Percentiles rank a stretch among this genome's conserved stretches.
Conservation (phyloP, 2,888 invertebrate species). For the Ochropleura plecta region DNA sequence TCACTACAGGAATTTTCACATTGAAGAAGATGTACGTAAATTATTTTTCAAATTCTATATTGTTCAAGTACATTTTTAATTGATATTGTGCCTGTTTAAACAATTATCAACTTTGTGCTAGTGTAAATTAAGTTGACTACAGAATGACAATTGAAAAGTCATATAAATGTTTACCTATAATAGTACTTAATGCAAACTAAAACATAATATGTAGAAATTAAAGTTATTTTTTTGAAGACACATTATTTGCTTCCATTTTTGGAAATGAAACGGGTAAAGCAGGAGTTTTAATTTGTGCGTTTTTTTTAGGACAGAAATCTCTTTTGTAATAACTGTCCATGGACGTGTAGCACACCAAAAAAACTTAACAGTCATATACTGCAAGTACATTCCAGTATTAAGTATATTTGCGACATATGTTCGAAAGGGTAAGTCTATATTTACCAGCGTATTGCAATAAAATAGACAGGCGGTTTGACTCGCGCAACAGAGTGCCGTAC, state of each 20-base stretch:
- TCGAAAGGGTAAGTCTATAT: slow-evolving; percentile 74
- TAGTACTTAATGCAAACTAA: not conserved
- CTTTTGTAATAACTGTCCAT: slow-evolving; percentile 72
- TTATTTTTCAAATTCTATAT: not conserved
- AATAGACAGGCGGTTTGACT: not conserved
- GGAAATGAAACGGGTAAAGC: not conserved
- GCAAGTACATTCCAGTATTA: slow-evolving; percentile 65
- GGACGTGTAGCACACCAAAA: slow-evolving; percentile 64
- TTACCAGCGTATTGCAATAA: not conserved
- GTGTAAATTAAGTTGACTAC: not conserved
- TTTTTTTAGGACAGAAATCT: slow-evolving; percentile 71
- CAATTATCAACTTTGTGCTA: not conserved
- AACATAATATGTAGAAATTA: not conserved
- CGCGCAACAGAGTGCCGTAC: not conserved
- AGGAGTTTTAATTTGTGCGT: not conserved
- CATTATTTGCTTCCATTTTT: not conserved
- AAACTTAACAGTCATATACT: slow-evolving; percentile 70
- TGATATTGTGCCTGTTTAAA: not conserved
- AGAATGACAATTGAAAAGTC: not conserved
- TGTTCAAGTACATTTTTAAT: not conserved
- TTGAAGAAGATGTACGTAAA: slow-evolving; percentile 72
- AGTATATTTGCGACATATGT: slow-evolving; percentile 77
- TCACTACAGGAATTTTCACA: slow-evolving; percentile 77
- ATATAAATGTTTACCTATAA: not conserved
- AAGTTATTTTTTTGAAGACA: not conserved